Evolutionary conservation across 2,888 invertebrate genomes (phyloP), one percentile per base, ranked within the genome.

Genomic region (Galerucella pusilla): DNA sequence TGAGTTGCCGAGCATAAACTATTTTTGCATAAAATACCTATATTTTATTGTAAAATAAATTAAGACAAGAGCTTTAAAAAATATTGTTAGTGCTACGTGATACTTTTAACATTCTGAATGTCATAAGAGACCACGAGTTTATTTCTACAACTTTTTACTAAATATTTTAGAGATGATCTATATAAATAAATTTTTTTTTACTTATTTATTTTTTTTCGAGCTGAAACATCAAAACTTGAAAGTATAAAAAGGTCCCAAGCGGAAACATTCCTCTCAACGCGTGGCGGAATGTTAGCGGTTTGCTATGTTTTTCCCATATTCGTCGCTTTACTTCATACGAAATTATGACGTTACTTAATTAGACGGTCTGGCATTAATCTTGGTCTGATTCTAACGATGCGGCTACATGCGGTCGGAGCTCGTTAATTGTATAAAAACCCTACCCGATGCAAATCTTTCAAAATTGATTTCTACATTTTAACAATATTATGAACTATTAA

Each of bases 321-420:
- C 79, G 79, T 81, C 78, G 80, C 81, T 80, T 80, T 81, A 83
- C 83, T 84, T 81, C 79, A 79, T 82, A 83, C 82, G 81, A 84
- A 85, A 84, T 85, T 84, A 85, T 84, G 84, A 84, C 82, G 81
- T 84, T 82, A 83, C 83, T 84, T 84, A 85, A 85, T 85, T 84
- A 85, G 84, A 85, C 82, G 82, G 84, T 84, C 77, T 78, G 75
- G 78, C 82, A 85, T 84, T 84, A 84, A 83, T 84, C 82, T 83
- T 83, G 77, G 78, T 78, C 79, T 80, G 81, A 83, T 82, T 82
- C 83, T 83, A 82, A 84, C 82, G 82, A 82, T 81, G 77, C 75
- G 75, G 78, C 80, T 81, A 80, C 78, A 79, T 79, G 79, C 76
- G 80, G 82, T 79, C 78, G 80, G 61, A 65, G 49, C 63, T 67